phyloP scores from a whole-genome alignment of 2,113 vertebrate genomes.

The Antechinus stuartii region DNA sequence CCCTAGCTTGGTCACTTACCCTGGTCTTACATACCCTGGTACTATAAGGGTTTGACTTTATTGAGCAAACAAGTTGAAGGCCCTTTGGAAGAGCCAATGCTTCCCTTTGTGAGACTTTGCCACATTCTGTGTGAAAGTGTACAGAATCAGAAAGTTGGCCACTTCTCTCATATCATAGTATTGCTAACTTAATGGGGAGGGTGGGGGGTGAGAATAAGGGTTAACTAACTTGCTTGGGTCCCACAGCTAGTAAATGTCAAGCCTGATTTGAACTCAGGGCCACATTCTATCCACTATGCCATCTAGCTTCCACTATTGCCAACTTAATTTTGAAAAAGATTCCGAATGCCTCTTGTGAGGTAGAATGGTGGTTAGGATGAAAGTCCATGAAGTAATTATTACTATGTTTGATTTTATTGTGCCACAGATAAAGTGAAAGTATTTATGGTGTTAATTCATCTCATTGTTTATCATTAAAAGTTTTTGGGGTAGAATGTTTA shows the following conservation, averaged over 20 bases:
- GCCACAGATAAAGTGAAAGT: background rate
- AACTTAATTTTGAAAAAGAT: background rate
- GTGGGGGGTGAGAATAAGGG: too few relatives aligned
- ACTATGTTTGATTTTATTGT: background rate
- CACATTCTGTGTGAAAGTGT: background rate
- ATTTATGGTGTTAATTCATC: too few relatives aligned
- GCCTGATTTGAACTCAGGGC: too few relatives aligned
- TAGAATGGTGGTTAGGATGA: background rate
- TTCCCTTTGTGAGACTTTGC: background rate
- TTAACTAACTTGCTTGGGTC: too few relatives aligned
- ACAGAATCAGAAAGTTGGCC: too few relatives aligned
- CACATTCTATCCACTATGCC: too few relatives aligned
- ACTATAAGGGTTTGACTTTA: background rate
- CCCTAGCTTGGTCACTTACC: background rate
- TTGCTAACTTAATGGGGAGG: background rate
- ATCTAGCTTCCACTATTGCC: too few relatives aligned
- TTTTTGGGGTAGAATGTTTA: background rate
- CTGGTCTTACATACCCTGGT: background rate
- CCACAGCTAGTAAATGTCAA: too few relatives aligned
- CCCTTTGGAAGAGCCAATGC: background rate
- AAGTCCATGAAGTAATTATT: background rate
- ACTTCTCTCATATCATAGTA: background rate
- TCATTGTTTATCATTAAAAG: too few relatives aligned
- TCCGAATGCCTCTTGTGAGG: background rate
- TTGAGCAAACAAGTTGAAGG: background rate